These are phyloP conservation scores for Volucella bombylans DNA, from an alignment of 2,888 invertebrate genomes.

Conservation along the genomic window DNA sequence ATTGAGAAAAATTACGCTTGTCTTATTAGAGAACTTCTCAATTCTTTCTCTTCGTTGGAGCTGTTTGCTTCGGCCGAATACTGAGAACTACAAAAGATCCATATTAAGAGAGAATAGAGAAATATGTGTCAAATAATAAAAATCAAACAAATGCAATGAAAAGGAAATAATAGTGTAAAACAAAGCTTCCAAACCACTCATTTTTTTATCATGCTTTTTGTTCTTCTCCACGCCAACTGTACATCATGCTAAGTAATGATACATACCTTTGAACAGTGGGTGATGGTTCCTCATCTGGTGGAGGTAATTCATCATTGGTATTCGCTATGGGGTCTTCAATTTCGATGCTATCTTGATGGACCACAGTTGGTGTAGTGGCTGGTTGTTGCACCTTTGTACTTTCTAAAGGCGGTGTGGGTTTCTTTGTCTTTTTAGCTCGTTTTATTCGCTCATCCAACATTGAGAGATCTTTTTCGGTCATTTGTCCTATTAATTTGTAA, in stretches of 20 bases:
- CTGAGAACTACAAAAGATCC: constrained; percentile 75
- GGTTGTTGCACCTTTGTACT: constrained; percentile 82
- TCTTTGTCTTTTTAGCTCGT: constrained; percentile 88
- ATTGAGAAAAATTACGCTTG: constrained; percentile 77
- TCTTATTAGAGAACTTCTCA: constrained; percentile 77
- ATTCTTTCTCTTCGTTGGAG: constrained; percentile 76
- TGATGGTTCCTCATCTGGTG: constrained; percentile 79
- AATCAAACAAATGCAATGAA: constrained; percentile 76
- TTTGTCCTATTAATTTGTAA: constrained; percentile 95
- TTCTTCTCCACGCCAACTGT: constrained; percentile 20
- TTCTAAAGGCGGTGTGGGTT: constrained; percentile 80
- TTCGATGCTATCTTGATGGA: constrained; percentile 81
- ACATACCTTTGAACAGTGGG: constrained; percentile 72
- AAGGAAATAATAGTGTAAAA: constrained; percentile 43
- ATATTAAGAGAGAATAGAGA: constrained; percentile 75
- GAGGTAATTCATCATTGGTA: constrained; percentile 80
- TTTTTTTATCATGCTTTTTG: constrained; percentile 55
- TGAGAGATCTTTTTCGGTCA: constrained; percentile 96
- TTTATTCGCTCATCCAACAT: constrained; percentile 98
- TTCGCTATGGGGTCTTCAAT: constrained; percentile 82
- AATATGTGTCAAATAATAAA: constrained; percentile 56
- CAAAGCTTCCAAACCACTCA: constrained; percentile 66
- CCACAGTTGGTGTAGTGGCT: constrained; percentile 75
- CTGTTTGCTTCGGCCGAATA: constrained; percentile 76
- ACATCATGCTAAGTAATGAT: constrained; percentile 5